These are phyloP conservation scores for Drosophila mauritiana DNA, from an alignment of 1,140 invertebrate species.

Conservation along the genomic window DNA sequence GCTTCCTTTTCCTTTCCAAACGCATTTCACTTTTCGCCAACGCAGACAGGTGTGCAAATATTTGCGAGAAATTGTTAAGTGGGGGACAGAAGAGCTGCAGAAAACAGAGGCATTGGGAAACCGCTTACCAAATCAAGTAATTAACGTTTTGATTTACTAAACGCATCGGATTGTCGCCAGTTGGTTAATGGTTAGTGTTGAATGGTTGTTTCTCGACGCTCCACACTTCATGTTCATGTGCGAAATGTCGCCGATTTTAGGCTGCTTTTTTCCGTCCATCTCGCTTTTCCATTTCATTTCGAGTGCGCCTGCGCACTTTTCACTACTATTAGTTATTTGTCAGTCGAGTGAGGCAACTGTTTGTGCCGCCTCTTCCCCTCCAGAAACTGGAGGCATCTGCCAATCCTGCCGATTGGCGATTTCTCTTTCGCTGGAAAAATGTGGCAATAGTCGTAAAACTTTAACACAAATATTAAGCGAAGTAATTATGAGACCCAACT, in stretches of 20 bases:
- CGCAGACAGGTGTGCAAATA: constrained; percentile 53
- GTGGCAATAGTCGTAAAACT: constrained; percentile 78
- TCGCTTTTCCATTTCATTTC: constrained; percentile 43
- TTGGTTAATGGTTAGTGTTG: constrained; percentile 23
- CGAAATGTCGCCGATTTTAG: constrained; percentile 44
- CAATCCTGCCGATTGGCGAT: constrained; percentile 65
- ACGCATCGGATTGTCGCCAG: constrained; percentile 69
- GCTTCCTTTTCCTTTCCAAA: constrained; percentile 72
- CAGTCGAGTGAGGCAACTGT: constrained; percentile 30
- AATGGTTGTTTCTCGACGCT: constrained; percentile 18
- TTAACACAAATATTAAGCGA: constrained; percentile 76
- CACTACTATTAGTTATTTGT: constrained; percentile 47
- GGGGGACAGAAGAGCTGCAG: constrained; percentile 23
- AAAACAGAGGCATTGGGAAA: constrained; percentile 58
- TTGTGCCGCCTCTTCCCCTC: constrained; percentile 49
- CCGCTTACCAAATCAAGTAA: constrained; percentile 79
- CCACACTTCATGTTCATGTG: constrained; percentile 50
- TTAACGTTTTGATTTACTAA: constrained; percentile 81
- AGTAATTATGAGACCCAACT: constrained; percentile 70
- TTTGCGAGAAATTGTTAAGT: constrained; percentile 64
- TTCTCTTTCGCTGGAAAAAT: constrained; percentile 77
- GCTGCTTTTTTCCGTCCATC: constrained; percentile 20
- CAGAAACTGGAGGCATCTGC: constrained; percentile 44
- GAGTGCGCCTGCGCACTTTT: constrained; percentile 64
- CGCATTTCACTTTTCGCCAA: constrained; percentile 72